Conservation (phyloP, 2,797 vertebrate genomes). For the Cryptoblepharus egeriae region DNA sequence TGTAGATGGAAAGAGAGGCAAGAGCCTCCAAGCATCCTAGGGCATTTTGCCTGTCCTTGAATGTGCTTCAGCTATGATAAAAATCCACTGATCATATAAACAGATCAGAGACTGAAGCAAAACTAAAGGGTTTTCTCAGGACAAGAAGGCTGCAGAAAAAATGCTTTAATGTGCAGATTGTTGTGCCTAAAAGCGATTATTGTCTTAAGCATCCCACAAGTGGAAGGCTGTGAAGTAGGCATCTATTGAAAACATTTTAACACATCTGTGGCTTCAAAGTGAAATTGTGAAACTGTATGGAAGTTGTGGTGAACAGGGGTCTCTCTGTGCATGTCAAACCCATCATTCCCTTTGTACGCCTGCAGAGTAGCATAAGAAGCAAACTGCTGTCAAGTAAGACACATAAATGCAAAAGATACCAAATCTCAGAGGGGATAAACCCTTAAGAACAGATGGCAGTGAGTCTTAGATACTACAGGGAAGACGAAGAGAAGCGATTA, state of each 20-base stretch:
- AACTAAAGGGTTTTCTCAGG: neutral
- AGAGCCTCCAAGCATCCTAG: neutral
- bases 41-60: neutral
- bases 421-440: constrained; percentile 10
- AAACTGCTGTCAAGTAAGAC: neutral
- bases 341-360: neutral
- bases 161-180: neutral
- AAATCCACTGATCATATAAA: constrained; percentile 1
- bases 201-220: neutral
- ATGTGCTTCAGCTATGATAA: neutral
- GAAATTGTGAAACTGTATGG: neutral
- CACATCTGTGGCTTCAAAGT: neutral
- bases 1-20: neutral
- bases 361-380: neutral
- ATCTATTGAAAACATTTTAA: neutral
- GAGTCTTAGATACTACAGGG: neutral
- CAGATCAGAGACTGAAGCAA: constrained; percentile 11
- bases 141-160: neutral
- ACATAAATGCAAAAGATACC: neutral
- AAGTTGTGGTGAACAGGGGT: neutral
- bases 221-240: neutral
- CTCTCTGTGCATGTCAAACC: neutral
- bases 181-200: neutral
- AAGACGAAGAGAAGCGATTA: constrained; percentile 10
- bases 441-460: constrained; percentile 15